phyloP scores from a whole-genome alignment of 2,797 vertebrate species.

The Balearica regulorum region DNA sequence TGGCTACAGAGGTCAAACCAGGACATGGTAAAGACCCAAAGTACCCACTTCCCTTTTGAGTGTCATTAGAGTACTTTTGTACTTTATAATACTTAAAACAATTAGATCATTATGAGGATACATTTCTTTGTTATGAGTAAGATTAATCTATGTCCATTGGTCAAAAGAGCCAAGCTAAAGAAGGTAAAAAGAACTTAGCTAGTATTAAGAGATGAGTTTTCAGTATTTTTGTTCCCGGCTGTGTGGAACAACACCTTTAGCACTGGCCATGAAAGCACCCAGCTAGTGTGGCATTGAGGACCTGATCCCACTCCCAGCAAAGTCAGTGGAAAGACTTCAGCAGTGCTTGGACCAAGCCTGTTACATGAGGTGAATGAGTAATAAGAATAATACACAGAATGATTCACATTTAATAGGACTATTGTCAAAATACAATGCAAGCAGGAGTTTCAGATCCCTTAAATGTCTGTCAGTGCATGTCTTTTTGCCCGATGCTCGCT shows the following conservation, averaged over 20 bases:
- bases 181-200: not conserved
- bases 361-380: conserved; percentile 25
- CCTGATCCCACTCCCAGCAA: not conserved
- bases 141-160: not conserved
- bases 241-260: not conserved
- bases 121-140: not conserved
- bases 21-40: not conserved
- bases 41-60: not conserved
- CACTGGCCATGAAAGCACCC: not conserved
- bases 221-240: not conserved
- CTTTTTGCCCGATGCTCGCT: not conserved
- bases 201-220: not conserved
- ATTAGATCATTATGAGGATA: not conserved
- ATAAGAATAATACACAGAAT: conserved; percentile 43
- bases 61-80: not conserved
- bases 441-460: not conserved
- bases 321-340: conserved; percentile 31
- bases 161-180: not conserved
- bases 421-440: conserved; percentile 36
- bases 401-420: conserved; percentile 44
- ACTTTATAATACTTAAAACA: not conserved
- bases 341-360: not conserved
- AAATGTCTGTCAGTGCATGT: not conserved
- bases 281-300: not conserved
- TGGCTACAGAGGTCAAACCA: not conserved